phyloP scores from a whole-genome alignment of 2,888 invertebrate species.

The Gandaritis pyraliata region DNA sequence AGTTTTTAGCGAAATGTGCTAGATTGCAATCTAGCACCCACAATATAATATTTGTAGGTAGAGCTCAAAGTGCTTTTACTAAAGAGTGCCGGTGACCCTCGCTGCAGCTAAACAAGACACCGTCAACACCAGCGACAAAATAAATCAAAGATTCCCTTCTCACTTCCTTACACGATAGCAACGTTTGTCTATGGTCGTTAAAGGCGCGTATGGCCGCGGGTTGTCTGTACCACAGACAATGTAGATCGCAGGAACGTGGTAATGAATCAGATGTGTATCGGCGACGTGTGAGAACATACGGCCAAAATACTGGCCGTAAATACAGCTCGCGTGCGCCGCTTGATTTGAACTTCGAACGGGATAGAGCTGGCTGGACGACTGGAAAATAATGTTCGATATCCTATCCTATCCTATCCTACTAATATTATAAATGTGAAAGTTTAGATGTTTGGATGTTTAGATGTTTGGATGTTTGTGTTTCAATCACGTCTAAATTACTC shows the following conservation, averaged over 20 bases:
- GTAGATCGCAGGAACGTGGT: slow-evolving; percentile 69
- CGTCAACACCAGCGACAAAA: slow-evolving; percentile 29
- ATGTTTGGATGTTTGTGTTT: no score
- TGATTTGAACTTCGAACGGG: slow-evolving; percentile 40
- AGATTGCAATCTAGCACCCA: no score
- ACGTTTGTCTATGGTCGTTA: slow-evolving; percentile 48
- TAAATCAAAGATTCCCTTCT: slow-evolving; percentile 42
- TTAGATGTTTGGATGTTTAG: no score
- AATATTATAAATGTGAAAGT: no score
- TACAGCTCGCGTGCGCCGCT: slow-evolving; percentile 76
- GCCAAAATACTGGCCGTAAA: slow-evolving; percentile 82
- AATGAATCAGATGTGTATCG: slow-evolving; percentile 84
- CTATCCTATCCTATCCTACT: no score
- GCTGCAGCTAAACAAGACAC: slow-evolving; percentile 5
- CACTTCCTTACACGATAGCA: slow-evolving; percentile 42
- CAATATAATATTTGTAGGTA: no score
- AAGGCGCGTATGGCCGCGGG: slow-evolving; percentile 50
- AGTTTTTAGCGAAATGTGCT: no score
- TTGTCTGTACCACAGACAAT: slow-evolving; percentile 60
- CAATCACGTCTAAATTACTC: no score
- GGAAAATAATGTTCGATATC: no score
- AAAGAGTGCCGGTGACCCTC: not conserved
- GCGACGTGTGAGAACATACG: slow-evolving; percentile 83
- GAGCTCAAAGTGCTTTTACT: no score
- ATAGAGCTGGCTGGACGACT: slow-evolving; percentile 51